phyloP scores from a whole-genome alignment of 1,140 invertebrate species.

The Antheraea pernyi region DNA sequence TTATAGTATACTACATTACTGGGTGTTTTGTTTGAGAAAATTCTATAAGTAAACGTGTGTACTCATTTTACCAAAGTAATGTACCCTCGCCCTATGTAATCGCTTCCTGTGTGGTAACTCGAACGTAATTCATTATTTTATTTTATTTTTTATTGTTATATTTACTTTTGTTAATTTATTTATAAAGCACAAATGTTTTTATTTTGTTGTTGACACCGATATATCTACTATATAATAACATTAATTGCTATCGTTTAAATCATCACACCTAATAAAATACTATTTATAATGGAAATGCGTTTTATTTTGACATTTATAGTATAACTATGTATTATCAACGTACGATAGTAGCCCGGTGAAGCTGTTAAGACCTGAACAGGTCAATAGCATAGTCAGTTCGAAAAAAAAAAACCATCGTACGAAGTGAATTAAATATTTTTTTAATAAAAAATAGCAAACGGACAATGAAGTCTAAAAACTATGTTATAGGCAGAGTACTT shows the following conservation, averaged over 20 bases:
- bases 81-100: constrained; percentile 65
- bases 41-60: constrained; percentile 22
- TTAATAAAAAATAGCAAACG: no score
- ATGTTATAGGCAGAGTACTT: no score
- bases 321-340: neutral
- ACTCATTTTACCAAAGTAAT: constrained; percentile 34
- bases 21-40: constrained; percentile 19
- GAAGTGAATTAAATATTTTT: no score
- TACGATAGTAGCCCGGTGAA: no score
- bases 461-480: no score
- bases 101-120: constrained; percentile 49
- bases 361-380: no score
- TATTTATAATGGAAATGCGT: constrained; percentile 54
- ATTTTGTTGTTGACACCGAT: constrained; percentile 71
- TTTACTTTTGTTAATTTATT: constrained; percentile 76
- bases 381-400: no score
- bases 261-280: constrained; percentile 76
- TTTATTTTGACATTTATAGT: constrained; percentile 10
- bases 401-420: no score
- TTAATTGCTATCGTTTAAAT: constrained; percentile 71
- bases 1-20: constrained; percentile 18
- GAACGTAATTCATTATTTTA: constrained; percentile 36
- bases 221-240: constrained; percentile 52
- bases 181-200: constrained; percentile 75
- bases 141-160: constrained; percentile 52